Percentiles rank a stretch among this genome's conserved stretches.
Conservation (phyloP, 2,797 vertebrate species). For the Phyllotis vaccarum region DNA sequence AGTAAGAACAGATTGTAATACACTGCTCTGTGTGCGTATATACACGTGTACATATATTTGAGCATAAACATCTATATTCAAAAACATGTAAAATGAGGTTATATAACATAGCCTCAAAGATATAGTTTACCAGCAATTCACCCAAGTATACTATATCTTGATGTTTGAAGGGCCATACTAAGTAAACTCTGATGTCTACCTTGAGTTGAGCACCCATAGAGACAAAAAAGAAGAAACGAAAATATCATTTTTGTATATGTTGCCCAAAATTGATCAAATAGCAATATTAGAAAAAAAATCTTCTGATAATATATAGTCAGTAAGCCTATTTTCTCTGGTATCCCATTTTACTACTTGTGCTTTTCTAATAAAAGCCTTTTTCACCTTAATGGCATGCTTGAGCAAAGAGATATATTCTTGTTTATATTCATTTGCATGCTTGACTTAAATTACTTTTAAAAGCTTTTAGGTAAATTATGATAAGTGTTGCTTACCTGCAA, state of each 20-base stretch:
- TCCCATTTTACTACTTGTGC: not conserved
- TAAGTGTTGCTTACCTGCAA: not conserved
- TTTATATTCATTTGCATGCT: not conserved
- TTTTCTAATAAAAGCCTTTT: not conserved
- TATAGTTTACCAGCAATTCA: not conserved
- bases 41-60: not conserved
- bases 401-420: not conserved
- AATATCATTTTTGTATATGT: not conserved
- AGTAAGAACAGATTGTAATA: not conserved
- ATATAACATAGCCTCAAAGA: not conserved
- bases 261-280: not conserved
- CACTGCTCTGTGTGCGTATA: not conserved
- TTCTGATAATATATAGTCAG: not conserved
- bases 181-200: not conserved
- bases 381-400: not conserved
- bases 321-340: not conserved
- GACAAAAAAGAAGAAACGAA: not conserved
- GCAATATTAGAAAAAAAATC: not conserved
- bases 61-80: not conserved
- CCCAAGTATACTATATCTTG: not conserved
- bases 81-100: not conserved
- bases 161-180: not conserved
- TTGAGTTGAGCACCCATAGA: not conserved
- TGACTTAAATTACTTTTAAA: slow-evolving; percentile 12
- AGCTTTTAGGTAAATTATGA: not conserved